Evolutionary conservation across 2,797 vertebrate species (phyloP), one percentile per base, ranked within the genome.

Genomic region (Morelia viridis): DNA sequence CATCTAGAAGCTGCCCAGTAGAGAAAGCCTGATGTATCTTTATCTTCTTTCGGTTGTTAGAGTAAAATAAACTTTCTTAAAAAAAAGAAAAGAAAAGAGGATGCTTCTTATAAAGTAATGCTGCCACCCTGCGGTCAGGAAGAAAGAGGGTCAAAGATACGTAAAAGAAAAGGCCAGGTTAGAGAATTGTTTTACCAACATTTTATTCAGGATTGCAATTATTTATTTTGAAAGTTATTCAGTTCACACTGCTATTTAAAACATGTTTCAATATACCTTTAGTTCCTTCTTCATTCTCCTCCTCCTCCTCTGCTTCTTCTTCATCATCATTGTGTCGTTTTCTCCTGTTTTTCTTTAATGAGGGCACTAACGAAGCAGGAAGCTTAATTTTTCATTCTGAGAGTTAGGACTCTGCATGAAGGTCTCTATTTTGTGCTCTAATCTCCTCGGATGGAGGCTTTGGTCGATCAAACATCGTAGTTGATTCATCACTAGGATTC

Each of bases 401-500:
- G 90, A 64, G 50, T 57, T 31, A 7, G 4, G 10, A 50, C 41
- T 19, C 71, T 91, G 91, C 13, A 60, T 0, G 0, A 26, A 91
- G 1, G 62, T 90, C 5, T 1, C 89, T 92, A 56, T 60, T 58
- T 6, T 31, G 57, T 22, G 1, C 62, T 93, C 28, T 31, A 2
- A 89, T 92, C 24, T 88, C 92, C 1, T 93, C 89, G 0, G 92
- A 85, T 0, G 7, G 46, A 35, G 94, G 93, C 5, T 46, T 19
- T 0, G 91, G 93, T 90, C 94, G 93, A 0, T 98, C 97, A 85
- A 97, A 80, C 95, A 98, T 95, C 28, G 95, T 94, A 71, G 96
- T 94, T 0, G 93, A 89, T 0, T 94, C 93, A 19, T 95, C 76
- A 17, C 96, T 92, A 19, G 98, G 98, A 95, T 98, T 97, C 35